phyloP scores from a whole-genome alignment of 2,113 vertebrate species.

The Laticauda colubrina region DNA sequence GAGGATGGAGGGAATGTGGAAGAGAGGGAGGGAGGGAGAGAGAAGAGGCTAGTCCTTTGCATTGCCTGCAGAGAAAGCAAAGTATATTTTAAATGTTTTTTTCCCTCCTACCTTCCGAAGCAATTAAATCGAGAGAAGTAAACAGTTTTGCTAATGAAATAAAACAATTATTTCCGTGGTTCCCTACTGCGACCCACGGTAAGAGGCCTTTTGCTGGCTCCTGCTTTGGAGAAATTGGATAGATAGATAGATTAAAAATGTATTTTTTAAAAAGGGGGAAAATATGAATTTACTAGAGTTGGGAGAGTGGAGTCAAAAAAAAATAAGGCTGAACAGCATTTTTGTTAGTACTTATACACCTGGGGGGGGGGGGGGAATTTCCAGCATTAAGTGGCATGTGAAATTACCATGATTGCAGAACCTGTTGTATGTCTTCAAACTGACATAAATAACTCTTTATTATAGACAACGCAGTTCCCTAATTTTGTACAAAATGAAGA shows the following conservation, averaged over 20 bases:
- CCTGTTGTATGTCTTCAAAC: neutral
- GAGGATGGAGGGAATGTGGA: neutral
- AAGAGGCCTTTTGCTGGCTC: neutral
- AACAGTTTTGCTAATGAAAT: constrained; percentile 13
- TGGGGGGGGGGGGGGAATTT: neutral
- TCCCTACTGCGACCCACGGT: neutral
- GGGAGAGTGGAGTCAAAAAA: neutral
- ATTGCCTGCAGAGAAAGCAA: neutral
- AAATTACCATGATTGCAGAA: neutral
- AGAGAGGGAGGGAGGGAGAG: neutral
- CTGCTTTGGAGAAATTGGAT: neutral
- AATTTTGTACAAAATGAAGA: neutral
- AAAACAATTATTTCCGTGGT: neutral
- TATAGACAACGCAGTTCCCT: neutral
- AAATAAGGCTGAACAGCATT: neutral
- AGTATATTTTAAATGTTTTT: neutral
- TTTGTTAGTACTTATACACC: neutral
- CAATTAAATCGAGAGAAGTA: constrained; percentile 11
- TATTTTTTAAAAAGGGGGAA: neutral
- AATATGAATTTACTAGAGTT: neutral
- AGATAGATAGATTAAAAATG: neutral
- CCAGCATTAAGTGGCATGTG: neutral
- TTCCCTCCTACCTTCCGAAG: neutral
- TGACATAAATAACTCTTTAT: neutral
- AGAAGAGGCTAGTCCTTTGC: neutral